Evolutionary conservation across 2,888 invertebrate genomes (phyloP).

Genomic region (Heliconius sara): DNA sequence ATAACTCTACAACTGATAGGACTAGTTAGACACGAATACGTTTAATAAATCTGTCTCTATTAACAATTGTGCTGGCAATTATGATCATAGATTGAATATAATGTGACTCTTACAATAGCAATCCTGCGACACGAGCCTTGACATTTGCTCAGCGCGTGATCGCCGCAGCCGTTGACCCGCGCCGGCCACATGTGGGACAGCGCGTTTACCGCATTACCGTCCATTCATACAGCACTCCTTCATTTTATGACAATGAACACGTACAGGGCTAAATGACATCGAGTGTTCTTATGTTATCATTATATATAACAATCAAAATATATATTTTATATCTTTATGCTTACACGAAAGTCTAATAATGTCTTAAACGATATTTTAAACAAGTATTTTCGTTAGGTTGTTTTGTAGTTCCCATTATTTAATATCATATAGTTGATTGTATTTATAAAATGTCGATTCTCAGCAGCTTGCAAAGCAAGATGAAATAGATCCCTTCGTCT

Average conservation of each 20-base stretch:
- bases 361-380: slow-evolving; percentile 30
- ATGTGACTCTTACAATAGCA: slow-evolving; percentile 44
- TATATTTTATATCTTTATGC: slow-evolving; percentile 55
- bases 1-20: too few relatives aligned
- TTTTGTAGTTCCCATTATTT: slow-evolving; percentile 26
- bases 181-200: slow-evolving; percentile 63
- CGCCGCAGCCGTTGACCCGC: slow-evolving; percentile 67
- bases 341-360: slow-evolving; percentile 49
- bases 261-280: slow-evolving; percentile 70
- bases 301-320: slow-evolving; percentile 64
- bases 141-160: slow-evolving; percentile 70
- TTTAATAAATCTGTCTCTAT: neutral
- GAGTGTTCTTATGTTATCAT: slow-evolving; percentile 66
- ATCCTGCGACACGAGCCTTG: slow-evolving; percentile 61
- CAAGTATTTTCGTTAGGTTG: slow-evolving; percentile 37
- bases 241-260: slow-evolving; percentile 72
- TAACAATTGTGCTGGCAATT: slow-evolving; percentile 5
- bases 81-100: slow-evolving; percentile 31
- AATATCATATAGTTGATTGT: neutral
- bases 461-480: neutral
- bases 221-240: slow-evolving; percentile 74
- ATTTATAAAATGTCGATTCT: neutral
- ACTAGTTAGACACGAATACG: neutral
- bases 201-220: slow-evolving; percentile 59
- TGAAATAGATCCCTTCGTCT: neutral